These are phyloP conservation scores for Zosterops lateralis DNA, from an alignment of 2,113 vertebrate species.

Conservation along the genomic window DNA sequence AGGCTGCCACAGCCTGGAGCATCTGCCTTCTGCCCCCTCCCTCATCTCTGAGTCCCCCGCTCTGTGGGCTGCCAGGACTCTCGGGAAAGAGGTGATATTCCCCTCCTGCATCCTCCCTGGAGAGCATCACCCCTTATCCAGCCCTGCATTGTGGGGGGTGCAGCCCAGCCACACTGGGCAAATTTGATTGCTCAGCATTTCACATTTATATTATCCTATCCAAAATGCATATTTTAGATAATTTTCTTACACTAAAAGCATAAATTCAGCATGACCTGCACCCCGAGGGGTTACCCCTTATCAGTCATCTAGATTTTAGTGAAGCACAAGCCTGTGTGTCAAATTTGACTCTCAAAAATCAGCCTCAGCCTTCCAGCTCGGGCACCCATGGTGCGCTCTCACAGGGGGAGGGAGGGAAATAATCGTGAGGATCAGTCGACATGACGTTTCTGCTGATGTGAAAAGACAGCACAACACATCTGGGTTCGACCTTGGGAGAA, in stretches of 20 bases:
- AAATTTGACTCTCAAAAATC: not conserved
- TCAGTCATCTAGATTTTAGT: not conserved
- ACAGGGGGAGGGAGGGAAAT: not conserved
- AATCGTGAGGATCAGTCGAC: not conserved
- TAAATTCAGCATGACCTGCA: not conserved
- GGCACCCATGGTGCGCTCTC: fast-evolving
- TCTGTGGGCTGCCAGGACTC: not conserved
- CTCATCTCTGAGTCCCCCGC: not conserved
- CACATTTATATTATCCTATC: not conserved
- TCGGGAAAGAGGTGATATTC: not conserved
- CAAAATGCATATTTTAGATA: not conserved
- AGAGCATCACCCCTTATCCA: not conserved
- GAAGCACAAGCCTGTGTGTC: not conserved
- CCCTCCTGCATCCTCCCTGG: not conserved
- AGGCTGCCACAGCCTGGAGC: not conserved
- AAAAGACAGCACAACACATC: slow-evolving; percentile 12
- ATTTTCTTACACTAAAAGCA: not conserved
- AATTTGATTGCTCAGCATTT: not conserved
- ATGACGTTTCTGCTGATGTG: slow-evolving; percentile 19
- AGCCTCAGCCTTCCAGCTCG: not conserved
- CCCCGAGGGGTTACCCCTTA: not conserved
- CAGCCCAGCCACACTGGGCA: fast-evolving
- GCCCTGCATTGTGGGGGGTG: fast-evolving
- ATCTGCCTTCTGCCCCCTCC: not conserved
- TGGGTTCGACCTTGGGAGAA: not conserved